phyloP scores from a whole-genome alignment of 2,113 vertebrate species.

The Pseudolaguvia tuberculata region DNA sequence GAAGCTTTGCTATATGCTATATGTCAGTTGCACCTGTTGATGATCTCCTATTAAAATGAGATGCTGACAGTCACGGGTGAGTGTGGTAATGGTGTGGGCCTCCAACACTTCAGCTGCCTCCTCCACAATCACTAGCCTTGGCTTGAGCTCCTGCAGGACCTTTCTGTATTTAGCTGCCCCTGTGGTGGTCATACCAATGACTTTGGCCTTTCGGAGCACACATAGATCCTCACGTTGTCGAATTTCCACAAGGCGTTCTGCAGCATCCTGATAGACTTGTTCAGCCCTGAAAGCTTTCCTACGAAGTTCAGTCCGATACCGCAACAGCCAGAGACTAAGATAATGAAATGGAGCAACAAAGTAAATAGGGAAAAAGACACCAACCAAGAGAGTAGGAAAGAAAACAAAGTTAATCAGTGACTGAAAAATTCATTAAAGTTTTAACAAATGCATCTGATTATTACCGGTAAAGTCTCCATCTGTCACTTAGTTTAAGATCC shows the following conservation, averaged over 20 bases:
- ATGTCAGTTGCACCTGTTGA: constrained; percentile 77
- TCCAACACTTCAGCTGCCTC: constrained; percentile 95
- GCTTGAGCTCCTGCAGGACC: constrained; percentile 76
- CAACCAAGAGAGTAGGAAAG: neutral
- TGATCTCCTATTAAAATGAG: constrained; percentile 97
- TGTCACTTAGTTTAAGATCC: constrained; percentile 70
- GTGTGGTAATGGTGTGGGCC: constrained; percentile 86
- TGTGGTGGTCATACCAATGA: constrained; percentile 97
- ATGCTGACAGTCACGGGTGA: constrained; percentile 84
- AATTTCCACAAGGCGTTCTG: constrained; percentile 76
- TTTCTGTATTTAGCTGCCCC: constrained; percentile 87
- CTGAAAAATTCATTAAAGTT: no score
- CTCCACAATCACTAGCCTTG: constrained; percentile 83
- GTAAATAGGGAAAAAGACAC: neutral
- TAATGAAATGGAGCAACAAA: neutral
- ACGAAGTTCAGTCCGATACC: constrained; percentile 71
- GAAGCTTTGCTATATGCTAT: neutral
- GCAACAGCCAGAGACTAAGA: constrained; percentile 69
- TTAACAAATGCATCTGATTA: no score
- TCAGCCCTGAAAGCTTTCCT: constrained; percentile 60
- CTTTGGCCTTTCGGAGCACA: constrained; percentile 71
- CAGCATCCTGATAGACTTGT: constrained; percentile 71
- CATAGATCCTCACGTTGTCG: constrained; percentile 73
- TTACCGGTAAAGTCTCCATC: constrained; percentile 91
- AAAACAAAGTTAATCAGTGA: no score